Evolutionary conservation across 2,113 vertebrate genomes (phyloP), one percentile per base, ranked within the genome.

Genomic region (Sander vitreus): DNA sequence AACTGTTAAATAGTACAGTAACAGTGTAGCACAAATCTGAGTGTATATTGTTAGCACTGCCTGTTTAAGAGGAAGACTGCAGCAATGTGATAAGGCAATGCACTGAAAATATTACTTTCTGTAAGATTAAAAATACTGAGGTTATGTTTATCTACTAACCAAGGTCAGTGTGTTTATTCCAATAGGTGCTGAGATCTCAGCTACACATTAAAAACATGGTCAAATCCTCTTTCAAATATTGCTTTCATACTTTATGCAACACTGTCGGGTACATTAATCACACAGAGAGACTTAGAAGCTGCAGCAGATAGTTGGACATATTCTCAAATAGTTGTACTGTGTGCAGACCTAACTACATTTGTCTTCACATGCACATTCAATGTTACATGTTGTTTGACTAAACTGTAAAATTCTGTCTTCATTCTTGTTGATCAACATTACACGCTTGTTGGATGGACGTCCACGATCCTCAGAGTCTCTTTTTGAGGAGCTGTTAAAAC

Each of bases 401-500:
- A 73, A 50, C 66, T 76, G 5, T 33, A 45, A 48, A 58, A 23
- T 39, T 39, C 8, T 8, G 3, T 57, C 55, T 53, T 39, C 10
- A 16, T 54, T 23, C 53, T 30, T 11, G 51, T 30, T 60, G 23
- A 66, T 53, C 27, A 50, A 13, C 8, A 6, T 45, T 23, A 36
- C 12, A 2, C 2, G 30, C 16, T 69, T 47, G 59, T 72, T 18
- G 66, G 60, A 12, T 69, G 33, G 23, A 50, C 13, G n/a, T 47
- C 58, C n/a, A 16, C 54, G 25, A 39, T 67, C 10, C 6, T 50
- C 12, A 45, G 23, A 51, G 30, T 76, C 13, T 75, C 25, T 33
- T 64, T 78, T 59, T 58, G 23, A 64, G 63, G 84, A 91, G 80
- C 87, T 92, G 86, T 84, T 85, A 47, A 92, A 94, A 93, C 89